Conservation (phyloP, 1,140 invertebrate genomes). For the Orussus abietinus region DNA sequence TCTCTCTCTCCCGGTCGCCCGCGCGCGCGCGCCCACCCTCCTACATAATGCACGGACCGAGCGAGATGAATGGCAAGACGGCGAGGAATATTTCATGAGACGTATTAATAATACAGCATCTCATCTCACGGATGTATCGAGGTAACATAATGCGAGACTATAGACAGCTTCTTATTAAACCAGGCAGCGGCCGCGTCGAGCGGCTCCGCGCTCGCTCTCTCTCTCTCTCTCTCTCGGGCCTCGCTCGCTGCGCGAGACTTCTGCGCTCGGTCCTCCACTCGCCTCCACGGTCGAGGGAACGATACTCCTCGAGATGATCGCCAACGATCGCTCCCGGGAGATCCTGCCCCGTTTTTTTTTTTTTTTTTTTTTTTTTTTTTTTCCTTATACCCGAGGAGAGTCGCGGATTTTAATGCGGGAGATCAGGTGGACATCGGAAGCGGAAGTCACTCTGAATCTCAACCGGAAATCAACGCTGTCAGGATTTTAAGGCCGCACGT, state of each 20-base stretch:
- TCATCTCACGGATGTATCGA: conserved; percentile 53
- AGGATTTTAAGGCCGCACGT: too few relatives aligned
- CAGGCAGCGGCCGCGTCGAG: conserved; percentile 35
- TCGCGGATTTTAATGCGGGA: too few relatives aligned
- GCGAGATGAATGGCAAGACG: conserved; percentile 52
- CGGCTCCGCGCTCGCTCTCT: conserved; percentile 18
- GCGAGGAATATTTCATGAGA: conserved; percentile 52
- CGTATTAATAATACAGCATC: conserved; percentile 52
- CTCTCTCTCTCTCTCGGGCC: background rate
- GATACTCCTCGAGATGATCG: too few relatives aligned
- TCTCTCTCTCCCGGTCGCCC: conserved; percentile 3
- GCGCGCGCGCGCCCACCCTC: conserved; percentile 17
- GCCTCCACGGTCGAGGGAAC: too few relatives aligned
- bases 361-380: background rate
- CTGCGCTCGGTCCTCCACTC: too few relatives aligned
- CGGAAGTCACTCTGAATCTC: too few relatives aligned
- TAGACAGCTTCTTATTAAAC: conserved; percentile 54
- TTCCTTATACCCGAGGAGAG: background rate
- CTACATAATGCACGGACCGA: conserved; percentile 41
- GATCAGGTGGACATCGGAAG: too few relatives aligned
- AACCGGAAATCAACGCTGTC: too few relatives aligned
- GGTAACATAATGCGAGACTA: conserved; percentile 51
- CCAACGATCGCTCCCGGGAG: conserved; percentile 35
- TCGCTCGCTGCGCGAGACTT: too few relatives aligned
- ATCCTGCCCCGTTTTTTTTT: background rate